Base-by-base conservation (phyloP, 2,797 vertebrate genomes). In the Spea hammondii region DNA sequence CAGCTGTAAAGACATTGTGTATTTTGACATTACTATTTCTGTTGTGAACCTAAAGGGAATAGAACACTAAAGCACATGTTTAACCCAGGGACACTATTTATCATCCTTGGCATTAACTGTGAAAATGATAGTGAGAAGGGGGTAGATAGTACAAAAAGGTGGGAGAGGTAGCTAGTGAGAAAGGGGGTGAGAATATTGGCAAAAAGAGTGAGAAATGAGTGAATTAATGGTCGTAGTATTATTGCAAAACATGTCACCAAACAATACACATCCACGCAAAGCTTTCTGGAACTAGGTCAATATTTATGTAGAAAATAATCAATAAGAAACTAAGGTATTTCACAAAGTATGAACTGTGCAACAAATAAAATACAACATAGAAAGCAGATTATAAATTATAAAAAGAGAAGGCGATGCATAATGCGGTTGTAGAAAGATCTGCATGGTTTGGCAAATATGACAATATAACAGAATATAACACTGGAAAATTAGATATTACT, bases 221-320 rank as follows among this genome's bases (percentile, higher is more conserved):
- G 2, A 32, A 32, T 32, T 32, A 32, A 32, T 32, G 32, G 32
- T 32, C 32, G 32, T 32, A 32, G 32, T 1, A 32, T 5, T 13
- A 45, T 46, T n/a, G n/a, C 70, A 54, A 11, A 53, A 32, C 14
- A 45, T 13, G 10, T 60, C 13, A 13, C 50, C 60, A 51, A 13
- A 51, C 13, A 51, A 50, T 51, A 51, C 50, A 70, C 50, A 70
- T 2, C 51, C 12, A 45, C 14, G 7, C 45, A 84, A 77, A 84
- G 90, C 6, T 76, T 90, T 89, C 90, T 87, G 84, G 85, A 92
- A 92, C 89, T 79, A 83, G 88, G 91, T 92, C 90, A 88, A 91
- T 89, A 83, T 91, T 92, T 92, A 92, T 89, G 86, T 93, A 93
- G 88, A 92, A 93, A 93, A 90, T 88, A 32, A 73, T 91, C 88